These are phyloP conservation scores for Poeciliopsis presidionis DNA, from an alignment of 2,797 vertebrate genomes.

Conservation along the genomic window DNA sequence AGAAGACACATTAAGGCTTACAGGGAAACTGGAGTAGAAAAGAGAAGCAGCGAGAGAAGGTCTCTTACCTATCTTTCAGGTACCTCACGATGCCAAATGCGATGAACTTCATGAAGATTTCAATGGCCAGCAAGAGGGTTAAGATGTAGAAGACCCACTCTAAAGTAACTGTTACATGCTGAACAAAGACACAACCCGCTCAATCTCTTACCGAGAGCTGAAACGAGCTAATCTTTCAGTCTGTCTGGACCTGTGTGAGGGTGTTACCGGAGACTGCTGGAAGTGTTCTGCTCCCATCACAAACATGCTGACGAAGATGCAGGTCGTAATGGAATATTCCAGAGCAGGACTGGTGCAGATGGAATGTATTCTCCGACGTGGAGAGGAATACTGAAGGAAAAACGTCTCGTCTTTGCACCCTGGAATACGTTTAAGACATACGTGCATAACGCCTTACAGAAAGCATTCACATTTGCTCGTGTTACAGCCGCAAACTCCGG, in stretches of 20 bases:
- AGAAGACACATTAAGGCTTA: not conserved
- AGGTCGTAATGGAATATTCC: not conserved
- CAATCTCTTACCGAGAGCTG: not conserved
- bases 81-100: conserved; percentile 10
- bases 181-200: not conserved
- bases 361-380: not conserved
- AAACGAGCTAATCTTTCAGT: conserved; percentile 1
- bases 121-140: conserved; percentile 5
- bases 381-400: not conserved
- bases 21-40: not conserved
- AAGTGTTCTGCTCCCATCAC: conserved; percentile 25
- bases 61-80: conserved; percentile 14
- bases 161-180: not conserved
- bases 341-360: not conserved
- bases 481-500: not conserved
- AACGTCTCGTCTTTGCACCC: not conserved
- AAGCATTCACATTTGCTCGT: not conserved
- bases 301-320: not conserved
- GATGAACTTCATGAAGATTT: conserved; percentile 28
- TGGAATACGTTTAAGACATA: not conserved
- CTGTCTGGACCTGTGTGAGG: not conserved
- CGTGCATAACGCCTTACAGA: not conserved
- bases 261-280: not conserved
- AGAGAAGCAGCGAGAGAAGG: not conserved
- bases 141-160: conserved; percentile 12